Percentiles rank a stretch among this genome's conserved stretches.
These are phyloP conservation scores for Hesperia comma DNA, from an alignment of 2,888 invertebrate genomes.

Conservation along the genomic window DNA sequence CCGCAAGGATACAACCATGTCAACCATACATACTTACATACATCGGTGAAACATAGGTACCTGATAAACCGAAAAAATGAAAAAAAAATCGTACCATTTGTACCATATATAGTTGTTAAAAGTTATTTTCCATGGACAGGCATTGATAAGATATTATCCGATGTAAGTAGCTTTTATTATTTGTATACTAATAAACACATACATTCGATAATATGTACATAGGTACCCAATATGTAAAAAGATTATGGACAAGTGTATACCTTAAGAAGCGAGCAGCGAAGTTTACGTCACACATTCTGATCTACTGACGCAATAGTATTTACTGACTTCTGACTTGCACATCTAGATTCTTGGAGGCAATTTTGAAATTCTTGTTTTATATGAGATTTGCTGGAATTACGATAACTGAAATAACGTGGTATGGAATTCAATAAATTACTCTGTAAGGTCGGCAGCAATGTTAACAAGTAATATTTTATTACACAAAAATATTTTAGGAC, in stretches of 20 bases:
- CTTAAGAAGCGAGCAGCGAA: constrained; percentile 15
- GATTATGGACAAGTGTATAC: constrained; percentile 1
- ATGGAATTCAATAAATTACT: constrained; percentile 1
- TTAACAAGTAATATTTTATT: too few species aligned
- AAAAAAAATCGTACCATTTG: too few species aligned
- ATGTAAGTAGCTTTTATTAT: background rate
- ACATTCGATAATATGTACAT: background rate
- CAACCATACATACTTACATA: too few species aligned
- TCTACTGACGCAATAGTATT: constrained; percentile 28
- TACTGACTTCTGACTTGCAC: constrained; percentile 22
- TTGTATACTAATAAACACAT: background rate
- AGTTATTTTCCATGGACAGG: too few species aligned
- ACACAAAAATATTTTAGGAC: too few species aligned
- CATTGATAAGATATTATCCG: background rate
- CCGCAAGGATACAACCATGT: too few species aligned
- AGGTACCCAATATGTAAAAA: background rate
- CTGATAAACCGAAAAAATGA: too few species aligned
- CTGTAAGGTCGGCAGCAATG: constrained; percentile 35
- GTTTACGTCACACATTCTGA: constrained; percentile 34
- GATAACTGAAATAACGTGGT: constrained; percentile 11
- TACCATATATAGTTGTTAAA: too few species aligned
- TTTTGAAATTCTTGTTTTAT: constrained; percentile 19
- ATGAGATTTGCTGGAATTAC: constrained; percentile 7
- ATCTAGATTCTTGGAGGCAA: constrained; percentile 22
- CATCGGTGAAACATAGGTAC: too few species aligned